These are phyloP conservation scores for Eupithecia tripunctaria DNA, from an alignment of 2,888 invertebrate genomes.

Conservation along the genomic window DNA sequence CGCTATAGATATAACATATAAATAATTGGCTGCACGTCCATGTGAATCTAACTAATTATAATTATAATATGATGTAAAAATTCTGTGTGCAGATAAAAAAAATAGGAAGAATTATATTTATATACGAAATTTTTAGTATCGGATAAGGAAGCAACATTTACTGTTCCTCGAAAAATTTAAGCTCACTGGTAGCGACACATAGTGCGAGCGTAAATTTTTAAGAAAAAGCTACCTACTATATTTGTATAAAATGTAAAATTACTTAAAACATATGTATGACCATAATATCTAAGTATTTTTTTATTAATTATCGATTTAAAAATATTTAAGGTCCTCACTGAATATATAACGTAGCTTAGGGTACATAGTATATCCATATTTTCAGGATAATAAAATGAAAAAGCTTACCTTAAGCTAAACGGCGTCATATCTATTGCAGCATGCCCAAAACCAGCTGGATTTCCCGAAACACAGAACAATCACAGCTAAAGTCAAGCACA, in stretches of 20 bases:
- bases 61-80: background rate
- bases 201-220: background rate
- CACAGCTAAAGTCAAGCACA: constrained; percentile 60
- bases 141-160: too few species aligned
- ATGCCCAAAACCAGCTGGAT: constrained; percentile 59
- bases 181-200: background rate
- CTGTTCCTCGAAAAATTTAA: background rate
- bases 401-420: constrained; percentile 71
- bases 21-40: background rate
- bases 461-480: constrained; percentile 59
- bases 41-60: background rate
- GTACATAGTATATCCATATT: background rate
- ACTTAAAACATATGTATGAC: background rate
- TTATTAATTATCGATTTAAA: background rate
- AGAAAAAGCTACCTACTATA: background rate
- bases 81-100: background rate
- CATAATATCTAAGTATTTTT: background rate
- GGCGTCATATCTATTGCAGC: constrained; percentile 72
- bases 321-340: background rate
- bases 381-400: constrained; percentile 20
- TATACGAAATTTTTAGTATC: too few species aligned
- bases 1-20: background rate
- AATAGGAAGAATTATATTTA: background rate
- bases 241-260: background rate
- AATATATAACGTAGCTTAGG: background rate